Evolutionary conservation across 1,140 invertebrate genomes (phyloP).

Genomic region (Phocides pigmalion): DNA sequence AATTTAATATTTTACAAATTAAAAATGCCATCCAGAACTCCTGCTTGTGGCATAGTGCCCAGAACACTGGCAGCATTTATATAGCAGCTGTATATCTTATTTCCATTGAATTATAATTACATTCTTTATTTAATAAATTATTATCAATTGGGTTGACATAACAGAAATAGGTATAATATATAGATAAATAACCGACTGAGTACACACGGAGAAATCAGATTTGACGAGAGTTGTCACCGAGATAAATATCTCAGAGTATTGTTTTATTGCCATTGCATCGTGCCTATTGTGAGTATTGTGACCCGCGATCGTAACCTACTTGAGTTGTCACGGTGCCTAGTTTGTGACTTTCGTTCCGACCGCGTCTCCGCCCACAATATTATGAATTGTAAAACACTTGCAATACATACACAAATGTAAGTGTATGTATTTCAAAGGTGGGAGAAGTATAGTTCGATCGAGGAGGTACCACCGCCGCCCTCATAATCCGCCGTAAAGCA

Average conservation of each 20-base stretch:
- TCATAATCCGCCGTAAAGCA: too few relatives aligned
- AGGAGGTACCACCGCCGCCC: too few relatives aligned
- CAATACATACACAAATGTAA: too few relatives aligned
- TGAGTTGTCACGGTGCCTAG: slow-evolving; percentile 13
- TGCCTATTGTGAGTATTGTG: slow-evolving; percentile 2
- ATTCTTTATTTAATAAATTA: neutral
- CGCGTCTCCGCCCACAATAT: slow-evolving; percentile 5
- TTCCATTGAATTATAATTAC: neutral
- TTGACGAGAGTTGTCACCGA: slow-evolving; percentile 19
- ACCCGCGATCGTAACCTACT: slow-evolving; percentile 14
- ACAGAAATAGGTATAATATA: neutral
- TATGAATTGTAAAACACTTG: neutral
- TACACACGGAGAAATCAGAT: slow-evolving; percentile 8
- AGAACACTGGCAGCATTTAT: too few relatives aligned
- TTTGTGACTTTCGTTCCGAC: slow-evolving; percentile 6
- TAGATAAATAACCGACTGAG: neutral
- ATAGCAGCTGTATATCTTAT: neutral
- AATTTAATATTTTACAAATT: too few relatives aligned
- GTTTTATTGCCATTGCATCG: slow-evolving; percentile 13
- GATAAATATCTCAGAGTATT: slow-evolving; percentile 11
- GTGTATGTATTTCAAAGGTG: too few relatives aligned
- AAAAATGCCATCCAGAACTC: too few relatives aligned
- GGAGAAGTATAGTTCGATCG: too few relatives aligned
- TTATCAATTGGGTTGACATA: neutral
- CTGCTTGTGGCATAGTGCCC: too few relatives aligned